Percentiles rank a stretch among this genome's conserved stretches.
phyloP scores from a whole-genome alignment of 2,113 vertebrate genomes.

The Corythaixoides concolor region DNA sequence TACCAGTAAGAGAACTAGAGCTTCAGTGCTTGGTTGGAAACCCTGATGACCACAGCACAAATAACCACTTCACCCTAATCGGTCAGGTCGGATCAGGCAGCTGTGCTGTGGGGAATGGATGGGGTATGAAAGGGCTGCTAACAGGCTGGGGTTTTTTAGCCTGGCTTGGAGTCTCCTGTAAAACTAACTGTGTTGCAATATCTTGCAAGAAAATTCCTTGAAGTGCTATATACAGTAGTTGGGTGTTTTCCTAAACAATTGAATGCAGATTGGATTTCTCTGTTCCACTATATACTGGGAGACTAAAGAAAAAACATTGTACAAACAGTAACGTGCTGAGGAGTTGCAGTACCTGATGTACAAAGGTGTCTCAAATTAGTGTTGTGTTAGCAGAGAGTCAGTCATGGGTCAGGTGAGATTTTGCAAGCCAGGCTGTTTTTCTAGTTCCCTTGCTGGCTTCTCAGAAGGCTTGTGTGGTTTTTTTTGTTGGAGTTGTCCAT shows the following conservation, averaged over 20 bases:
- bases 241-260: neutral
- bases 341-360: slow-evolving; percentile 21
- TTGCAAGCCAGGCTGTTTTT: neutral
- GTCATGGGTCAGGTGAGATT: neutral
- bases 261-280: neutral
- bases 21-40: neutral
- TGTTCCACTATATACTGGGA: neutral
- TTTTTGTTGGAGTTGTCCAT: slow-evolving; percentile 18
- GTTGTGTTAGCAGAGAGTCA: neutral
- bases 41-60: neutral
- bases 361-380: neutral
- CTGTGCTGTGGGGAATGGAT: neutral
- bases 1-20: neutral
- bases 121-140: neutral
- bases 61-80: neutral
- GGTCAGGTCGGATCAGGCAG: neutral
- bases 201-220: neutral
- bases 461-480: neutral
- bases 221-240: neutral
- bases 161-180: neutral
- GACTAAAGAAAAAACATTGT: neutral
- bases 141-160: neutral
- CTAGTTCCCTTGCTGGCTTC: neutral
- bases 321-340: neutral
- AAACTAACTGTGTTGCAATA: neutral